Conservation (phyloP, 2,797 vertebrate species). For the Centropyge bicolor region DNA sequence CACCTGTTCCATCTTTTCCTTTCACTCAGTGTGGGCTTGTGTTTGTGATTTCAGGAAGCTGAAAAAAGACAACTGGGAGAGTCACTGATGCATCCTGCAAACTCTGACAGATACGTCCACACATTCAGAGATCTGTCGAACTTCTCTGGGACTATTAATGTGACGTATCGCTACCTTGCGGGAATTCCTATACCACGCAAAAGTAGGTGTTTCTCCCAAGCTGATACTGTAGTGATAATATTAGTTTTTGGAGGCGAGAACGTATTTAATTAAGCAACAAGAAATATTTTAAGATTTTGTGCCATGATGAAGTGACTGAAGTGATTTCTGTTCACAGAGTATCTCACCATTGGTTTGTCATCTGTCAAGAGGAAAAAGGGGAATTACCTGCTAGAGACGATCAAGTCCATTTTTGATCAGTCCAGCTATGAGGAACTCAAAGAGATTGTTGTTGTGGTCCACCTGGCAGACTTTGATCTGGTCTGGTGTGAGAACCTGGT, state of each 20-base stretch:
- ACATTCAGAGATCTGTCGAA: constrained; percentile 93
- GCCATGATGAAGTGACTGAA: background rate
- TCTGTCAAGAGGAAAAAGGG: constrained; percentile 96
- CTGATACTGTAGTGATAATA: background rate
- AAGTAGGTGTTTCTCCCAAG: constrained; percentile 84
- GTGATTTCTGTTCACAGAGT: constrained; percentile 83
- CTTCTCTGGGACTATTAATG: constrained; percentile 94
- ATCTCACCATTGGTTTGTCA: constrained; percentile 94
- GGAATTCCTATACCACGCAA: constrained; percentile 92
- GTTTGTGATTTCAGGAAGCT: constrained; percentile 85
- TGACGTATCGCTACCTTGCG: constrained; percentile 95
- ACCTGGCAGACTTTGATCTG: constrained; percentile 93
- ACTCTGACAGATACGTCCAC: constrained; percentile 91
- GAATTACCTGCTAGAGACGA: constrained; percentile 97
- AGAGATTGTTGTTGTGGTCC: constrained; percentile 97
- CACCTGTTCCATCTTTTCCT: background rate
- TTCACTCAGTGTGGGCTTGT: background rate
- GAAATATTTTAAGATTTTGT: background rate
- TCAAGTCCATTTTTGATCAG: constrained; percentile 99
- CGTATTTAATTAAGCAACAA: background rate
- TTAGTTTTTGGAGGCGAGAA: background rate
- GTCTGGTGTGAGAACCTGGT: constrained; percentile 94
- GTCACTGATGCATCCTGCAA: constrained; percentile 89
- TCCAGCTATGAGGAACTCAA: constrained; percentile 98
- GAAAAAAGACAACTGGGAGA: constrained; percentile 92